These are phyloP conservation scores for Bergia puertoricense DNA, from an alignment of 92 coral and sea anemone genomes.

Conservation along the genomic window DNA sequence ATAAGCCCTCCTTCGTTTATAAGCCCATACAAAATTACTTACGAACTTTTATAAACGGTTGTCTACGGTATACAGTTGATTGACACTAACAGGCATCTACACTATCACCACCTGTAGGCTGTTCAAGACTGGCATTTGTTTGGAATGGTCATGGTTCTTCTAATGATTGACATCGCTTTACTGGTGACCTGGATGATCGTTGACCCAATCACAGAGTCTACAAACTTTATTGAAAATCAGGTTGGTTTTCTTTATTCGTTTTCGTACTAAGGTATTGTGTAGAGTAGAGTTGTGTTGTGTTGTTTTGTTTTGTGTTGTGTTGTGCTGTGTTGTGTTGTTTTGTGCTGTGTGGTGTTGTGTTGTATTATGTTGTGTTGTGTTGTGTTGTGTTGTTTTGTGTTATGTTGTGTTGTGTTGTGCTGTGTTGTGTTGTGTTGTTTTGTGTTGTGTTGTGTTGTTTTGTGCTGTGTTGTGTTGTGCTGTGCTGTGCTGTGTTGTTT, in stretches of 20 bases:
- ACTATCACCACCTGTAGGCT: background rate
- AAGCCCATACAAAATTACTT: too few relatives aligned
- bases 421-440: too few relatives aligned
- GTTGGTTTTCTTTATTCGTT: background rate
- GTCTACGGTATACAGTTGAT: background rate
- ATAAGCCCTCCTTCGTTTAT: too few relatives aligned
- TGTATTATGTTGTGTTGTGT: too few relatives aligned
- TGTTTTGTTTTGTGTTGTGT: background rate
- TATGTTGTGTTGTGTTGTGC: too few relatives aligned
- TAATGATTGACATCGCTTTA: slow-evolving; percentile 29
- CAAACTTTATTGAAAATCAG: slow-evolving; percentile 2
- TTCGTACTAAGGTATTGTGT: too few relatives aligned
- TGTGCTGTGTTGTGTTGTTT: background rate
- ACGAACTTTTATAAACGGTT: background rate
- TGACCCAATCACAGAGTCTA: slow-evolving; percentile 27
- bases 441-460: too few relatives aligned
- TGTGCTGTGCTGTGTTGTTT: too few relatives aligned
- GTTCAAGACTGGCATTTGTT: slow-evolving; percentile 32
- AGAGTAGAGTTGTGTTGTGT: too few relatives aligned
- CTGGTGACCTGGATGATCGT: slow-evolving; percentile 33
- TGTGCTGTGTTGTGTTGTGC: too few relatives aligned
- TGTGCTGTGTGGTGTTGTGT: background rate
- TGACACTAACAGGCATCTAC: background rate
- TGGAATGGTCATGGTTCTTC: slow-evolving; percentile 26
- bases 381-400: too few relatives aligned